Conservation (phyloP, 2,797 vertebrate genomes). For the Kryptolebias ocellatus region DNA sequence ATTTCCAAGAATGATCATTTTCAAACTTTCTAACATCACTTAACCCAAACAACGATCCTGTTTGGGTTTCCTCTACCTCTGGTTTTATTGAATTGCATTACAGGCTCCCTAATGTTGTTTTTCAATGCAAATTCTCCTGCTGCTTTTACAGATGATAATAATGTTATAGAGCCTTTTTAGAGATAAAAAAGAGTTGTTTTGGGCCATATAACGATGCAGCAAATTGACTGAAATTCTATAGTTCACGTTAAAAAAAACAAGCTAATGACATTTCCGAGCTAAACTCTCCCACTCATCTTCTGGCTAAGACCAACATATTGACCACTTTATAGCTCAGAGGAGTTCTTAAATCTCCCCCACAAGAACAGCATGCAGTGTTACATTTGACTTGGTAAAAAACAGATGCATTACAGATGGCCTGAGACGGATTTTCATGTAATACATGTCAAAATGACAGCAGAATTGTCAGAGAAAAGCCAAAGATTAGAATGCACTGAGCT, state of each 20-base stretch:
- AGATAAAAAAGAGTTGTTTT: too few relatives aligned
- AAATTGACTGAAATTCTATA: neutral
- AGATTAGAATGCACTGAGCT: slow-evolving; percentile 28
- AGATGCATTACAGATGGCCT: slow-evolving; percentile 29
- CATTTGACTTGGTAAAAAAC: slow-evolving; percentile 10
- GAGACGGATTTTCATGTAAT: slow-evolving; percentile 39
- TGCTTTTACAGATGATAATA: too few relatives aligned
- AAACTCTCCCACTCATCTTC: neutral
- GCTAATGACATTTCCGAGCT: neutral
- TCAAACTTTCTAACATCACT: too few relatives aligned
- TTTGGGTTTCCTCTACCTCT: too few relatives aligned
- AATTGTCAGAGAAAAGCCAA: slow-evolving; percentile 36
- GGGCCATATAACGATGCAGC: too few relatives aligned
- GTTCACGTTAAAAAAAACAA: neutral
- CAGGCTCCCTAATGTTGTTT: too few relatives aligned
- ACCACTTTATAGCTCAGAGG: slow-evolving; percentile 2
- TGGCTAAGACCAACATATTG: neutral
- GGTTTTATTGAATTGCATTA: too few relatives aligned
- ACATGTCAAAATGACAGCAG: slow-evolving; percentile 48
- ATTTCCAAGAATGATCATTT: too few relatives aligned
- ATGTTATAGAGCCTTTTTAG: too few relatives aligned
- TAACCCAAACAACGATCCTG: too few relatives aligned
- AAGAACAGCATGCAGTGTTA: slow-evolving; percentile 3
- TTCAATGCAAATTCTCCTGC: too few relatives aligned
- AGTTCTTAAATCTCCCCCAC: neutral